Percentiles rank a stretch among this genome's conserved stretches.
phyloP scores from a whole-genome alignment of 2,888 invertebrate genomes.

The Rhabditophanes sp. region DNA sequence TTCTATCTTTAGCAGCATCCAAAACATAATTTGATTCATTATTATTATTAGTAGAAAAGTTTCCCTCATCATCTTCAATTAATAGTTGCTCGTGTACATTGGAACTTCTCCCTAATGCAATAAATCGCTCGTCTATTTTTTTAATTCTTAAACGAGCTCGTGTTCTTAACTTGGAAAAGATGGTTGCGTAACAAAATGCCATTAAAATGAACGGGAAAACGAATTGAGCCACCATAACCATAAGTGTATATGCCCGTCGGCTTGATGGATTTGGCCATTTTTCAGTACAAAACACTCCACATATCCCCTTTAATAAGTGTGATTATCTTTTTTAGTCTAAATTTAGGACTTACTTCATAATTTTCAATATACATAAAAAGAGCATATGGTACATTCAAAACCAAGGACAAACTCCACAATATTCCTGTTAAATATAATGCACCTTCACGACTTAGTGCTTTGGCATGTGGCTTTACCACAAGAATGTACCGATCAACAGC shows the following conservation, averaged over 20 bases:
- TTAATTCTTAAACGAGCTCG: conserved; percentile 30
- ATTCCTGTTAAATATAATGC: conserved; percentile 15
- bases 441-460: conserved; percentile 8
- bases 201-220: conserved; percentile 81
- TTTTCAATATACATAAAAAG: conserved; percentile 3
- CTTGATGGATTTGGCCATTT: conserved; percentile 73
- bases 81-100: no score
- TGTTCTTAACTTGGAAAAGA: conserved; percentile 45
- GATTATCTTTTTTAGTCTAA: background rate
- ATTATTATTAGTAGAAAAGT: background rate
- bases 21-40: conserved; percentile 1
- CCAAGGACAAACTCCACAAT: conserved; percentile 54
- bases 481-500: conserved; percentile 22
- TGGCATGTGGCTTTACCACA: conserved; percentile 15
- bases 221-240: conserved; percentile 76
- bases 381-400: conserved; percentile 67
- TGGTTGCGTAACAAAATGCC: conserved; percentile 84
- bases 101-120: conserved; percentile 22
- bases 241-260: conserved; percentile 63
- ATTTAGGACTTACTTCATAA: conserved; percentile 4
- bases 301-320: background rate
- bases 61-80: no score
- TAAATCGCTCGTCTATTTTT: conserved; percentile 32
- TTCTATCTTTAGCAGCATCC: conserved; percentile 1
- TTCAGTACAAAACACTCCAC: conserved; percentile 42